Base-by-base conservation (phyloP, 1,140 invertebrate genomes). In the Platorchestia sp. region DNA sequence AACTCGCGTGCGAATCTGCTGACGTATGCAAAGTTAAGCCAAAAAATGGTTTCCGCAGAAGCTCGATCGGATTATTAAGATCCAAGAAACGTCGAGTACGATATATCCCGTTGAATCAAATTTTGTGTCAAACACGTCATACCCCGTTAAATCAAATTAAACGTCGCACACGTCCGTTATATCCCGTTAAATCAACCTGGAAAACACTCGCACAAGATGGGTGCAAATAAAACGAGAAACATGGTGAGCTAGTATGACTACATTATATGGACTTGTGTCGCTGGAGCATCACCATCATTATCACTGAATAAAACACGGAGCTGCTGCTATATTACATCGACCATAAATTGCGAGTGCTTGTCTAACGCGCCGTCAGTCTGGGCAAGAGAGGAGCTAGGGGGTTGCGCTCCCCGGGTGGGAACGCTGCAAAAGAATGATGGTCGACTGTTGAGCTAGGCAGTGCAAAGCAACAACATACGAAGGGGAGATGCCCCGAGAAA, bases 321-420 rank as follows among this genome's bases (percentile, higher is more conserved):
- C 91, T 44, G 91, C 91, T 93, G 91, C 91, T 93, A 93, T 93
- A 93, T 93, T 93, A 93, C 91, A 93, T 93, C 45, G 91, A 47
- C 91, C 91, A 93, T 93, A 93, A 93, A 93, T 93, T 89, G 43
- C 91, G 45, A 93, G 43, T 47, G 91, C 91, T 93, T 93, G 91
- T 93, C 91, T 93, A 93, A 93, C 91, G 91, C 91, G 91, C 91
- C 91, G 91, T 93, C 91, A 93, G 43, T 93, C 91, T 93, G 40
- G 45, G n/a, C 43, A n/a, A 45, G 43, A 40, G 91, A 47, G 91
- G 41, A 90, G 59, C 59, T 22, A 27, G 59, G 59, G 27, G 87
- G 19, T 6, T 36, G 3, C 10, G 87, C 27, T 5, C 87, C 44
- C 87, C 44, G 87, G 87, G 87, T 90, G 41, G 44, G 87, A 90